These are phyloP conservation scores for Drosophila bipectinata DNA, from an alignment of 1,140 invertebrate genomes.

Conservation along the genomic window DNA sequence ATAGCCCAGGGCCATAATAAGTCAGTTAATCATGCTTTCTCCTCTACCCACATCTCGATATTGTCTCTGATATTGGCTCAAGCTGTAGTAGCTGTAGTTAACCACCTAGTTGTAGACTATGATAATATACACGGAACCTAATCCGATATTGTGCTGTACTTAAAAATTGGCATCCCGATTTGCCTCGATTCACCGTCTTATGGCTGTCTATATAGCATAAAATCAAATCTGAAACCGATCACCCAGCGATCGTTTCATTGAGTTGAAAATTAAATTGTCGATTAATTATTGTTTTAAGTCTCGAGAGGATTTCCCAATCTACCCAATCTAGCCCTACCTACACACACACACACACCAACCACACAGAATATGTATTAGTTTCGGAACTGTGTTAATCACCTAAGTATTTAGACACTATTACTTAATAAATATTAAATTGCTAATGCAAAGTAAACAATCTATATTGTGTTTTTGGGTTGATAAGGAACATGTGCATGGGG, in stretches of 20 bases:
- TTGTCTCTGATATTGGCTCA: conserved; percentile 67
- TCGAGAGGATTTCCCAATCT: conserved; percentile 12
- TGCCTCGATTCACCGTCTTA: conserved; percentile 55
- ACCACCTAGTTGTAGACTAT: conserved; percentile 47
- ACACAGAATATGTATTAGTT: conserved; percentile 75
- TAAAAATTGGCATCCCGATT: conserved; percentile 58
- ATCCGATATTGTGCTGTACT: conserved; percentile 64
- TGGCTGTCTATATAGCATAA: conserved; percentile 69
- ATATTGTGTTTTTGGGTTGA: background rate
- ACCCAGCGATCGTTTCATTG: conserved; percentile 62
- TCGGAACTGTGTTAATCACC: conserved; percentile 80
- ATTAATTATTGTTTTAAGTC: conserved; percentile 62
- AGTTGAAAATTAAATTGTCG: conserved; percentile 46
- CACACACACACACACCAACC: conserved; percentile 7
- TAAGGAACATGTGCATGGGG: too few relatives aligned
- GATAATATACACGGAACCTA: conserved; percentile 49
- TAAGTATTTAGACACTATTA: conserved; percentile 83
- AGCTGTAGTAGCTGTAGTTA: conserved; percentile 63
- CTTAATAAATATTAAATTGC: conserved; percentile 62
- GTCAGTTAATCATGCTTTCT: conserved; percentile 41
- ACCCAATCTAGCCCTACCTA: too few relatives aligned
- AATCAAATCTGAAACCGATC: conserved; percentile 67
- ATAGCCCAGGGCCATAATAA: conserved; percentile 59
- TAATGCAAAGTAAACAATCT: conserved; percentile 27
- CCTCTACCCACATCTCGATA: conserved; percentile 50